phyloP scores from a whole-genome alignment of 2,113 vertebrate species.

The Indri indri region DNA sequence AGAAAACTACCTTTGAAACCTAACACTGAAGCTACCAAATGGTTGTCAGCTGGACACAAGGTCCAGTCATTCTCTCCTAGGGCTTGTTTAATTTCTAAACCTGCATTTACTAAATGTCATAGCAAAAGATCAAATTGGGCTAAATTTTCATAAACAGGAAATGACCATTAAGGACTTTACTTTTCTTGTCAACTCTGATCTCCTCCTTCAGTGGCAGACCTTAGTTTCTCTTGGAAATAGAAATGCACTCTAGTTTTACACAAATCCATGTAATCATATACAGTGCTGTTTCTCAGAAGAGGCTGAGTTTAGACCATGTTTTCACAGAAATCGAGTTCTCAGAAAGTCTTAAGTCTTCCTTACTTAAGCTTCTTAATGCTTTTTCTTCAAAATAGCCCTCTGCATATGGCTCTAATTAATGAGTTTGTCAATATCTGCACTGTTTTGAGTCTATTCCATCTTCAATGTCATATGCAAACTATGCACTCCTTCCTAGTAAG shows the following conservation, averaged over 20 bases:
- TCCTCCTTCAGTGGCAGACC: neutral
- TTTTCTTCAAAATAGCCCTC: slow-evolving; percentile 49
- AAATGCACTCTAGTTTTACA: neutral
- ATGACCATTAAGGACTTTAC: neutral
- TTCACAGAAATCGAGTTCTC: slow-evolving; percentile 64
- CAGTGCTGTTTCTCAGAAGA: neutral
- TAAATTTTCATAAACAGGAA: neutral
- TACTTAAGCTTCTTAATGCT: neutral
- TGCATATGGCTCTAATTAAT: slow-evolving; percentile 69
- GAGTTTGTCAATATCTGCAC: slow-evolving; percentile 61
- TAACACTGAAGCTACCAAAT: neutral
- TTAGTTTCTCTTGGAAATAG: neutral
- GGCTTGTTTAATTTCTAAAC: neutral
- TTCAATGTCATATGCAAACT: slow-evolving; percentile 41
- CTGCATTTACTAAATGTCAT: neutral
- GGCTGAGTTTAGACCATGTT: neutral
- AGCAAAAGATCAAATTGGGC: neutral
- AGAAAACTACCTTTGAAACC: neutral
- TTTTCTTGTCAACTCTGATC: slow-evolving; percentile 10
- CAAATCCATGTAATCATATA: neutral
- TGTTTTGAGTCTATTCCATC: slow-evolving; percentile 17
- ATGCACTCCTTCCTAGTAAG: slow-evolving; percentile 30
- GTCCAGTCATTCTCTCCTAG: no score
- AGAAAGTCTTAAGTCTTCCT: slow-evolving; percentile 29
- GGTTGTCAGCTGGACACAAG: neutral